These are phyloP conservation scores for Bombus consobrinus DNA, from an alignment of 1,140 invertebrate species.

Conservation along the genomic window DNA sequence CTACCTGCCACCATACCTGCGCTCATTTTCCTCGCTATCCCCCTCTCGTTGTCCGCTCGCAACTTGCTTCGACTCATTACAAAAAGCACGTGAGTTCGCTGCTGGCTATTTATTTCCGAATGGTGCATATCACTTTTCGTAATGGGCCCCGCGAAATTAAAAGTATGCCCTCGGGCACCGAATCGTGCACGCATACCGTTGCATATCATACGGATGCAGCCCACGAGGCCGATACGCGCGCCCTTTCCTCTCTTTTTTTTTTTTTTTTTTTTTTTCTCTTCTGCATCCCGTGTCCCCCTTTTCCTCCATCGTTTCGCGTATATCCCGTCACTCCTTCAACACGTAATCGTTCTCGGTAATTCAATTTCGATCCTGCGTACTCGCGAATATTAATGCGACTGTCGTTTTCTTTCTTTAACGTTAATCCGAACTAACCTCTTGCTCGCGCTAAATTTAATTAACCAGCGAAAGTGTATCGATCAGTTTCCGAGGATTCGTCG, in stretches of 20 bases:
- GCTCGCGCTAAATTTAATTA: neutral
- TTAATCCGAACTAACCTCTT: fast-evolving
- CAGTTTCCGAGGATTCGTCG: neutral
- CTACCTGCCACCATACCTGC: conserved; percentile 80
- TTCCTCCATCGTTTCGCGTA: neutral
- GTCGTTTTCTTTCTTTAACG: neutral
- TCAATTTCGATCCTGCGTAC: conserved; percentile 4
- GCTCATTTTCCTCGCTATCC: conserved; percentile 79
- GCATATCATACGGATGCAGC: conserved; percentile 25
- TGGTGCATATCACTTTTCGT: conserved; percentile 72
- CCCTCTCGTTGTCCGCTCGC: conserved; percentile 45
- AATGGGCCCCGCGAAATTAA: conserved; percentile 69
- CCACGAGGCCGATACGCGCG: conserved; percentile 47
- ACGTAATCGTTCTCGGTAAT: neutral
- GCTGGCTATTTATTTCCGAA: conserved; percentile 72
- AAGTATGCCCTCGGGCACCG: conserved; percentile 68
- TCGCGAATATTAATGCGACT: neutral
- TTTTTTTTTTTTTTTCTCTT: no score
- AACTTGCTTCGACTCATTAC: conserved; percentile 72
- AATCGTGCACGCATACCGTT: conserved; percentile 62
- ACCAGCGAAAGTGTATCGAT: neutral
- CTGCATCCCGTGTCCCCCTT: neutral
- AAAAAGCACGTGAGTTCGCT: conserved; percentile 75
- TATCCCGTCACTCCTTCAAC: conserved; percentile 17
- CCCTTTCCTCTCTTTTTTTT: neutral